phyloP scores from a whole-genome alignment of 2,888 invertebrate genomes.

The Euclidia mi region DNA sequence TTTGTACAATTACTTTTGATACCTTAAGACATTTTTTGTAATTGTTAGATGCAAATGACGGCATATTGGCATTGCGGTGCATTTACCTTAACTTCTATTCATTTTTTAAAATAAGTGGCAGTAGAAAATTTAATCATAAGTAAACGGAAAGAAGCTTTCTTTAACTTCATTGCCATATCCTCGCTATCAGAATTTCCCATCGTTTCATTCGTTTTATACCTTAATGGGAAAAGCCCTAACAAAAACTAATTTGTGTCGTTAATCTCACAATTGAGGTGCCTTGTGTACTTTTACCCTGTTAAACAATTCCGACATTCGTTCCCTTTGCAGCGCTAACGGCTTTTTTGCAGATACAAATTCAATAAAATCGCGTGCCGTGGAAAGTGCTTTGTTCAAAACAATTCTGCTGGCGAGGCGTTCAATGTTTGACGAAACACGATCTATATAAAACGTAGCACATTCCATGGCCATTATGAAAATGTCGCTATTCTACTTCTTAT shows the following conservation, averaged over 20 bases:
- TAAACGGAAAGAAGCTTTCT: not conserved
- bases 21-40: not conserved
- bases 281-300: conserved; percentile 17
- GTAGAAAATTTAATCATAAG: not conserved
- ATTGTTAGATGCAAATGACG: not conserved
- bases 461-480: not conserved
- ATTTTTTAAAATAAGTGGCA: not conserved
- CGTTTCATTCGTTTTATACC: not conserved
- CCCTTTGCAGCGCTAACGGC: conserved; percentile 31
- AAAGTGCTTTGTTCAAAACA: conserved; percentile 49
- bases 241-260: conserved; percentile 16
- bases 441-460: conserved; percentile 30
- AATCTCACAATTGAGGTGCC: conserved; percentile 11
- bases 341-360: conserved; percentile 47
- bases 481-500: not conserved
- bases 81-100: not conserved
- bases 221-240: not conserved
- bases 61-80: not conserved
- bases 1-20: not conserved
- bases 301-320: conserved; percentile 30
- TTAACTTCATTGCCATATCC: not conserved
- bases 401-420: conserved; percentile 26
- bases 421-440: conserved; percentile 33
- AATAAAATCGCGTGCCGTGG: conserved; percentile 51
- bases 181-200: not conserved